These are phyloP conservation scores for Lathamus discolor DNA, from an alignment of 2,113 vertebrate species.

Conservation along the genomic window DNA sequence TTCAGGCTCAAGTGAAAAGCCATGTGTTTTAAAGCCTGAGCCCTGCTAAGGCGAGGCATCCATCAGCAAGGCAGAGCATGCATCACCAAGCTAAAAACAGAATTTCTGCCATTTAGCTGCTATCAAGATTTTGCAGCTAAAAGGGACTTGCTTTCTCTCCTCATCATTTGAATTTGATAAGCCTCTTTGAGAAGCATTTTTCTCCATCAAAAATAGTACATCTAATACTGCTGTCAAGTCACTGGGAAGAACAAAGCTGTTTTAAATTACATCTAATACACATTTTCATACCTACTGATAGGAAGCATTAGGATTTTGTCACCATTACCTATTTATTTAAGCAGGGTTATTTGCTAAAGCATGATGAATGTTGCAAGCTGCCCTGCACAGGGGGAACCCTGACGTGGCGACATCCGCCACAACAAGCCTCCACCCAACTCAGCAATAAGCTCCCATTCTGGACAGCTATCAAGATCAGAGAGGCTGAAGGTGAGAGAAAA, in stretches of 20 bases:
- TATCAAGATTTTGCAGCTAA: not conserved
- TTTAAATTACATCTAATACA: not conserved
- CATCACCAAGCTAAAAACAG: not conserved
- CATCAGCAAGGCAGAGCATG: not conserved
- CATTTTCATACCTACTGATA: not conserved
- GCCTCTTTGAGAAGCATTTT: not conserved
- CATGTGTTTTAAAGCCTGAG: not conserved
- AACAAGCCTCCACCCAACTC: not conserved
- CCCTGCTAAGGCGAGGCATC: not conserved
- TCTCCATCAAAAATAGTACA: not conserved
- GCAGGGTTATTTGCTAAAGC: not conserved
- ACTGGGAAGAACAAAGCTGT: not conserved
- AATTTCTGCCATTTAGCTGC: not conserved
- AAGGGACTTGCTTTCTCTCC: not conserved
- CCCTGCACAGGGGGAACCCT: not conserved
- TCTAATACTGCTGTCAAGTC: not conserved
- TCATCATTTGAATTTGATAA: not conserved
- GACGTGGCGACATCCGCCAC: not conserved
- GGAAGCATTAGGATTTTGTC: not conserved
- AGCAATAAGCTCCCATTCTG: not conserved
- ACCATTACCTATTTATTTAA: not conserved
- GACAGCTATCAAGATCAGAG: not conserved
- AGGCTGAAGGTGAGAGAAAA: not conserved
- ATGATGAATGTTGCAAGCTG: not conserved
- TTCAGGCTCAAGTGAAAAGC: not conserved